Evolutionary conservation across 1,140 invertebrate genomes (phyloP).

Genomic region (Danaus plexippus): DNA sequence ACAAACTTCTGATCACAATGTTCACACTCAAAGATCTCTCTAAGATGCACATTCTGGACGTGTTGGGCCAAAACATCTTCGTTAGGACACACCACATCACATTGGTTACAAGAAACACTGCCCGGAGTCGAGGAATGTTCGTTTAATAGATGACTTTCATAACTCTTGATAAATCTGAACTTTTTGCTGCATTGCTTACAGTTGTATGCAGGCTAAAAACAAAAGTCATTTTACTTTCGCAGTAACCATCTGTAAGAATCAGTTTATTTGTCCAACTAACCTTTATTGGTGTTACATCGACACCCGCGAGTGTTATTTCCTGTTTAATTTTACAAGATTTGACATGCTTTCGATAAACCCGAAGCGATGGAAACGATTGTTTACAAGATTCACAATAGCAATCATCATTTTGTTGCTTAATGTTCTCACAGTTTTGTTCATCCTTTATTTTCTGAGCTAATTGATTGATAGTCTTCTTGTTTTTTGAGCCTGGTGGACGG

Average conservation of each 20-base stretch:
- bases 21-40: conserved; percentile 40
- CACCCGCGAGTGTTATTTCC: no score
- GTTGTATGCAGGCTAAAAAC: conserved; percentile 29
- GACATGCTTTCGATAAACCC: no score
- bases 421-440: conserved; percentile 9
- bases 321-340: no score
- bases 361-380: background rate
- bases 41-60: conserved; percentile 42
- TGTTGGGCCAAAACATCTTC: conserved; percentile 32
- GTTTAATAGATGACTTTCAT: conserved; percentile 32
- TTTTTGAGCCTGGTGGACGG: conserved; percentile 35
- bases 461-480: conserved; percentile 19
- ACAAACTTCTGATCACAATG: conserved; percentile 49
- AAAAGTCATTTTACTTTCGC: no score
- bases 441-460: conserved; percentile 12
- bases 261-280: no score
- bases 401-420: conserved; percentile 4
- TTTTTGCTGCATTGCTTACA: conserved; percentile 53
- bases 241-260: no score
- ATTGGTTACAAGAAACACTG: conserved; percentile 44
- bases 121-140: conserved; percentile 47
- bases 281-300: no score
- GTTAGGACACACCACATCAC: conserved; percentile 43
- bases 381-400: conserved; percentile 10
- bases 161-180: conserved; percentile 48